A percentile compares a stretch with the other conserved stretches of the same genome.
These are phyloP conservation scores for Grammomys surdaster DNA, from an alignment of 2,113 vertebrate genomes.

Conservation along the genomic window DNA sequence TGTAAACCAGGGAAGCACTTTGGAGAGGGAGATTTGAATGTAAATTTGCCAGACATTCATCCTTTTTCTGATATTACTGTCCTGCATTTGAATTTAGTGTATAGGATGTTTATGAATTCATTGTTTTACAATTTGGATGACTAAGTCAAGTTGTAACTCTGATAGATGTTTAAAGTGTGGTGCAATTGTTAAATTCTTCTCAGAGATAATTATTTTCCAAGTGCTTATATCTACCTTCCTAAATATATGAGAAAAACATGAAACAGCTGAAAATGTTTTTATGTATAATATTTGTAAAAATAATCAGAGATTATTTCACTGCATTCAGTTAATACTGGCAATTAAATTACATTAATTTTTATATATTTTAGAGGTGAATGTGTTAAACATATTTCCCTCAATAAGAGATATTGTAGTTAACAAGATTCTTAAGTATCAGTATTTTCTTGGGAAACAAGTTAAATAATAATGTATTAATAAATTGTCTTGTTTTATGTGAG, in stretches of 20 bases:
- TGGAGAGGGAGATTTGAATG: conserved; percentile 13
- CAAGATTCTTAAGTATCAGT: conserved; percentile 16
- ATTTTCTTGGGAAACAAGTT: conserved; percentile 54
- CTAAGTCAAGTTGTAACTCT: conserved; percentile 52
- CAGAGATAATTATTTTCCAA: conserved; percentile 46
- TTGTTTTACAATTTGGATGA: conserved; percentile 38
- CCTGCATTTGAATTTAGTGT: conserved; percentile 39
- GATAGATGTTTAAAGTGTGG: conserved; percentile 82
- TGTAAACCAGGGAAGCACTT: background rate
- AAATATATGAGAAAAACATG: conserved; percentile 33
- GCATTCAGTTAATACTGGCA: conserved; percentile 16
- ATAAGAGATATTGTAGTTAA: conserved; percentile 34
- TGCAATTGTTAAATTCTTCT: conserved; percentile 67
- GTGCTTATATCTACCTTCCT: conserved; percentile 1
- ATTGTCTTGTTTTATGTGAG: conserved; percentile 27
- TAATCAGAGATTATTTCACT: conserved; percentile 50
- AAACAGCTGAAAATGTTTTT: conserved; percentile 53
- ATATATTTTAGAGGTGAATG: conserved; percentile 56
- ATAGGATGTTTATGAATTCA: background rate
- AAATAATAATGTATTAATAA: conserved; percentile 55
- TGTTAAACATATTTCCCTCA: conserved; percentile 66
- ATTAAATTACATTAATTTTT: conserved; percentile 55
- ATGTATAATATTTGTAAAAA: conserved; percentile 31
- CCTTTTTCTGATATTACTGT: conserved; percentile 36
- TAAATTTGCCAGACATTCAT: background rate